Conservation (phyloP, 2,797 vertebrate species). For the Calcarius lapponicus region DNA sequence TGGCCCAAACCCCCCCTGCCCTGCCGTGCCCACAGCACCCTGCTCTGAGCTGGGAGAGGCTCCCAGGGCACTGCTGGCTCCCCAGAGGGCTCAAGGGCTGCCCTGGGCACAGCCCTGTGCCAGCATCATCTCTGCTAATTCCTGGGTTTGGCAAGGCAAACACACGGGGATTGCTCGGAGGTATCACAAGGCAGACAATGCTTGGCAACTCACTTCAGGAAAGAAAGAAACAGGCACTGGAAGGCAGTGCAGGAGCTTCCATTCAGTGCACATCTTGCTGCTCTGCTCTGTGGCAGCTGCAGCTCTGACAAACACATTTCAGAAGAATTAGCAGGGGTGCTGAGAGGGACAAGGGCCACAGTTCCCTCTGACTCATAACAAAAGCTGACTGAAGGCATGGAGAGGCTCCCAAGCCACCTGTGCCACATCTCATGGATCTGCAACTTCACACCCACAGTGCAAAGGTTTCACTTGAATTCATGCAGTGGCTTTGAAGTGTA, state of each 20-base stretch:
- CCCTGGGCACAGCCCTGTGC: background rate
- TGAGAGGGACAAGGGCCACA: background rate
- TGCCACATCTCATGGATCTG: background rate
- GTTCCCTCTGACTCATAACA: background rate
- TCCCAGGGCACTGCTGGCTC: background rate
- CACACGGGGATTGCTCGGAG: background rate
- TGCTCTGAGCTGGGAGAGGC: background rate
- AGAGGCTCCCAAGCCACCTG: background rate
- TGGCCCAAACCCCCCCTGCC: background rate
- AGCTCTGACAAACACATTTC: background rate
- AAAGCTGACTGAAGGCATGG: background rate
- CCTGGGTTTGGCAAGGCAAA: background rate
- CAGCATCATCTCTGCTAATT: background rate
- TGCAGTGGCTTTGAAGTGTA: fast-evolving
- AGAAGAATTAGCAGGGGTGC: background rate
- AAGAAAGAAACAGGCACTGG: background rate
- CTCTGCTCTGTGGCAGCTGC: background rate
- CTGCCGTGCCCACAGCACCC: background rate
- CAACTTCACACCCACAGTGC: background rate
- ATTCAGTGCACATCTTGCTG: background rate
- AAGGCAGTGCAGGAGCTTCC: background rate
- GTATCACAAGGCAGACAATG: background rate
- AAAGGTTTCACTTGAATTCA: background rate
- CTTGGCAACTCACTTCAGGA: background rate
- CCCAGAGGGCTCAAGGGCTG: background rate